These are phyloP conservation scores for Epistrophe grossulariae DNA, from an alignment of 2,888 invertebrate genomes.

Conservation along the genomic window DNA sequence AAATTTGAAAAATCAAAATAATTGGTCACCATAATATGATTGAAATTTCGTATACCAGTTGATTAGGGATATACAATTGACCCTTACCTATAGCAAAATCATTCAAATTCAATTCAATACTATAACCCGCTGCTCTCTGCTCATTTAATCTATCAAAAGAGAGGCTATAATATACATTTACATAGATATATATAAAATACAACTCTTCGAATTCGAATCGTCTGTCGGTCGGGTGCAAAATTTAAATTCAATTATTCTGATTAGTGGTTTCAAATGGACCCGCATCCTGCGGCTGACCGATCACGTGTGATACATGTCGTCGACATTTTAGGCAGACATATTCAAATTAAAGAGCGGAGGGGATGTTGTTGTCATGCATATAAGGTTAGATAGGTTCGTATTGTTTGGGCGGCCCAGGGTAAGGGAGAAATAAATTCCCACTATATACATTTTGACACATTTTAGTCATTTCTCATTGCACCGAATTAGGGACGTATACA, in stretches of 20 bases:
- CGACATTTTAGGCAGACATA: slow-evolving; percentile 64
- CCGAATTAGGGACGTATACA: slow-evolving; percentile 52
- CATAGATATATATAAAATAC: no score
- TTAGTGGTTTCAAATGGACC: slow-evolving; percentile 74
- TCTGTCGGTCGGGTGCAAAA: slow-evolving; percentile 48
- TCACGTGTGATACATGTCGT: slow-evolving; percentile 75
- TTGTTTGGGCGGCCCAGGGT: background rate
- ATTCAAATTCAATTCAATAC: slow-evolving; percentile 25
- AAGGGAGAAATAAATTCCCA: slow-evolving; percentile 7
- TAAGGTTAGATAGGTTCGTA: background rate
- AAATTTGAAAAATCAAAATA: background rate
- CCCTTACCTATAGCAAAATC: slow-evolving; percentile 37
- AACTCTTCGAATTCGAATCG: background rate
- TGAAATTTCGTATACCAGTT: slow-evolving; percentile 30
- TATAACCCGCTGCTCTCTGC: slow-evolving; percentile 26
- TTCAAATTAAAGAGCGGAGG: slow-evolving; percentile 49
- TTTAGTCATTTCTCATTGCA: slow-evolving; percentile 56
- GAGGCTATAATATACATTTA: background rate
- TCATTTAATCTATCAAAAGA: slow-evolving; percentile 24
- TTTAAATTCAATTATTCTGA: slow-evolving; percentile 76
- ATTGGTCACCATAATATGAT: background rate
- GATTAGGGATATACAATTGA: slow-evolving; percentile 61
- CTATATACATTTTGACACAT: slow-evolving; percentile 52
- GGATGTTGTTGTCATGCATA: background rate
- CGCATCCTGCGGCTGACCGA: slow-evolving; percentile 75